Evolutionary conservation across 2,113 vertebrate genomes (phyloP), one percentile per base, ranked within the genome.

Genomic region (Thomomys bottae): DNA sequence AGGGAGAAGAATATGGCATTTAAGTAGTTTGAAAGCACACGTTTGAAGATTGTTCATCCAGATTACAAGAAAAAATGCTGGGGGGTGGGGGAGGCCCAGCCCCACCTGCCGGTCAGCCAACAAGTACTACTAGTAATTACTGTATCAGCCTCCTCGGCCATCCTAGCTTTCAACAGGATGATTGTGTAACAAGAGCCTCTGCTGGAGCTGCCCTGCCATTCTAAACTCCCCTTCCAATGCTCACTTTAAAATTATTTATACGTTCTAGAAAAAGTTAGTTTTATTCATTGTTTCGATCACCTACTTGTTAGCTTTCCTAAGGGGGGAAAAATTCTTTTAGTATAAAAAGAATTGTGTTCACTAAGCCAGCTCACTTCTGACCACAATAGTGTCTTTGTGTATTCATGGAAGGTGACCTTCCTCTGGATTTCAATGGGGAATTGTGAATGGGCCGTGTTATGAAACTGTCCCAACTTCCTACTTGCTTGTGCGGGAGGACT

Each of bases 351-450:
- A 94, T 95, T 95, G 83, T 30, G 83, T 95, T 92, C 90, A 28
- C 75, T 92, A 88, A 94, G 94, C 95, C 94, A 87, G 89, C 91
- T 96, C 93, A 59, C 90, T 95, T 94, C 92, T 91, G 94, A 64
- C 95, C 96, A 97, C 96, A 97, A 89, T 93, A 76, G 95, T 68
- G 79, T 77, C 97, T 97, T 96, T 97, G 95, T 94, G 64, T 91
- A 95, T 95, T 97, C 96, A 94, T 75, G 92, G 95, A 90, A 96
- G 93, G 97, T 96, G 97, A 97, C 97, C 87, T 93, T 96, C 95
- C 95, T 94, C 32, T 4, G 75, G 24, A 64, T 93, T 95, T 96
- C 96, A 93, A 70, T 94, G 90, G 92, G 89, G 94, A 97, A 88
- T 77, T 97, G 95, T 96, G 96, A 97, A 96, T 90, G 93, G 96